Evolutionary conservation across 2,888 invertebrate genomes (phyloP).

Genomic region (Heliconius aoede): DNA sequence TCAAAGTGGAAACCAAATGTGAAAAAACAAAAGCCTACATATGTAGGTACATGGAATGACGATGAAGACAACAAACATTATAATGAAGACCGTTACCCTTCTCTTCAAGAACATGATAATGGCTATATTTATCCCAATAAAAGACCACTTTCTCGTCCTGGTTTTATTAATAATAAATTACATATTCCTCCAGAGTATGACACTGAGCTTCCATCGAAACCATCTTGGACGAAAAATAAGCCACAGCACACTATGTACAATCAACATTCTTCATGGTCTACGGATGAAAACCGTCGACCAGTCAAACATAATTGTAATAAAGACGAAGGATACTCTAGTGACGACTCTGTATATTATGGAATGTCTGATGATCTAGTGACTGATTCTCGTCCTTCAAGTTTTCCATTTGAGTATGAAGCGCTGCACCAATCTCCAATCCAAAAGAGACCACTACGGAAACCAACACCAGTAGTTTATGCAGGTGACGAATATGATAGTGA

Average conservation of each 20-base stretch:
- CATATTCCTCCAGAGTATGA: slow-evolving; percentile 69
- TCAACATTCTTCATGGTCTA: slow-evolving; percentile 68
- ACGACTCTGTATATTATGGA: slow-evolving; percentile 69
- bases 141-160: slow-evolving; percentile 68
- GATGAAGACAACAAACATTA: slow-evolving; percentile 65
- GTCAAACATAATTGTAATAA: slow-evolving; percentile 75
- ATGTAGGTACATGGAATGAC: slow-evolving; percentile 76
- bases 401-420: slow-evolving; percentile 78
- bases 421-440: slow-evolving; percentile 66
- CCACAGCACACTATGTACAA: slow-evolving; percentile 63
- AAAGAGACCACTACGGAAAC: slow-evolving; percentile 71
- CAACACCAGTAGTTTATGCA: slow-evolving; percentile 79
- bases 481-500: slow-evolving; percentile 74
- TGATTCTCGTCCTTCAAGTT: slow-evolving; percentile 77
- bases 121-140: slow-evolving; percentile 68
- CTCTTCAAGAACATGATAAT: slow-evolving; percentile 61
- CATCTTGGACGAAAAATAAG: slow-evolving; percentile 65
- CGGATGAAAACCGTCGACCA: slow-evolving; percentile 73
- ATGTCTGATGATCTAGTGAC: slow-evolving; percentile 77
- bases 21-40: slow-evolving; percentile 78
- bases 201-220: slow-evolving; percentile 71
- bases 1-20: slow-evolving; percentile 90
- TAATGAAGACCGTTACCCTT: slow-evolving; percentile 54
- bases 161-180: slow-evolving; percentile 72
- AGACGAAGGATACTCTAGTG: slow-evolving; percentile 63